A percentile compares a stretch with the other conserved stretches of the same genome.
Evolutionary conservation across 2,888 invertebrate species (phyloP).

Genomic region (Rugalucina vietnamica): DNA sequence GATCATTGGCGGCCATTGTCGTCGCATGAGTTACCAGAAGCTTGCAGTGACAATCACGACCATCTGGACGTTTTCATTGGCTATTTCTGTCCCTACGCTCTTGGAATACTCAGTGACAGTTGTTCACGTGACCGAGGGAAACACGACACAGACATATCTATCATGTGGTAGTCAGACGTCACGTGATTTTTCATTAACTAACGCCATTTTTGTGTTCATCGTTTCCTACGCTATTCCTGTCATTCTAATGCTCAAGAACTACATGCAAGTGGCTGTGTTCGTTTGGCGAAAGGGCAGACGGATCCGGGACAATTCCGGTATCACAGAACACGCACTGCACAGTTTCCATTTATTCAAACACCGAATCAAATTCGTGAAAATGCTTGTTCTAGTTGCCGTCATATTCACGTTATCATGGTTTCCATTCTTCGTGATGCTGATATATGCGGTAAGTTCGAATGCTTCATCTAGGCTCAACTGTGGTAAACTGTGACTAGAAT

Average conservation of each 20-base stretch:
- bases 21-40: conserved; percentile 40
- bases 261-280: conserved; percentile 2
- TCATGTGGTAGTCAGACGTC: conserved; percentile 37
- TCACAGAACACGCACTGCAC: neutral
- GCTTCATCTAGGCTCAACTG: no score
- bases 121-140: neutral
- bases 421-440: conserved; percentile 62
- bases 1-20: conserved; percentile 47
- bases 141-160: neutral
- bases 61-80: conserved; percentile 51
- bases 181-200: conserved; percentile 25
- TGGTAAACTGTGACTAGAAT: no score
- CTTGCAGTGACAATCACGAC: conserved; percentile 44
- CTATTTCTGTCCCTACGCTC: conserved; percentile 56
- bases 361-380: conserved; percentile 40
- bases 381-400: conserved; percentile 61
- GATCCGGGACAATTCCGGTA: neutral
- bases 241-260: conserved; percentile 8
- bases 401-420: conserved; percentile 68
- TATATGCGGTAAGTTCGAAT: conserved; percentile 65
- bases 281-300: neutral
- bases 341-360: neutral
- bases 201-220: conserved; percentile 54
- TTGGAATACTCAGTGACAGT: conserved; percentile 53
- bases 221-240: conserved; percentile 63